phyloP scores from a whole-genome alignment of 1,140 invertebrate genomes.

The Drosophila insularis region DNA sequence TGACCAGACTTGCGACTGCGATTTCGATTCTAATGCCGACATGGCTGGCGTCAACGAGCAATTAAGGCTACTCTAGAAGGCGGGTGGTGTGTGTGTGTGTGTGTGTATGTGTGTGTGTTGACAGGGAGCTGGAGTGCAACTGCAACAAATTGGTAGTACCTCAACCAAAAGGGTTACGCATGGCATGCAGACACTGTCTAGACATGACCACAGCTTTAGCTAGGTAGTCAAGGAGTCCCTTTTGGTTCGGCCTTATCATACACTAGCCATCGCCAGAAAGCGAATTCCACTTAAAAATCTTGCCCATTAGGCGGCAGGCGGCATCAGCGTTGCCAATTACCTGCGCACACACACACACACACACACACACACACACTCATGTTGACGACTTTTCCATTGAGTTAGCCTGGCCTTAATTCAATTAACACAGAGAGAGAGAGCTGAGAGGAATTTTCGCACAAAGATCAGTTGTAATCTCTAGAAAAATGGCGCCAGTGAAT shows the following conservation, averaged over 20 bases:
- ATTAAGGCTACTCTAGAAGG: constrained; percentile 9
- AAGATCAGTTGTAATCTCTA: constrained; percentile 60
- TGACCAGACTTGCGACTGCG: constrained; percentile 17
- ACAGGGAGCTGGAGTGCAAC: not conserved
- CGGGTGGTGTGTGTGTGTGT: too few relatives aligned
- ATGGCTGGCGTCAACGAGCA: constrained; percentile 63
- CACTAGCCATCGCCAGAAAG: constrained; percentile 38
- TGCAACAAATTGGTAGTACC: constrained; percentile 56
- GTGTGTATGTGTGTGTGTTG: too few relatives aligned
- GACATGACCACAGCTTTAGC: constrained; percentile 49
- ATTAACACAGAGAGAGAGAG: constrained; percentile 67
- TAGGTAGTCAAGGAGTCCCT: constrained; percentile 20
- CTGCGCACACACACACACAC: constrained; percentile 52
- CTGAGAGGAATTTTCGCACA: constrained; percentile 39
- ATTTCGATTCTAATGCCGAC: constrained; percentile 60
- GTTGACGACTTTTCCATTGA: constrained; percentile 37
- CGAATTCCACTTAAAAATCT: constrained; percentile 64
- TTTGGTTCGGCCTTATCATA: constrained; percentile 56
- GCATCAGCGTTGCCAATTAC: constrained; percentile 31
- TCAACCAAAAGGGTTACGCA: constrained; percentile 63
- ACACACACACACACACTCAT: constrained; percentile 1
- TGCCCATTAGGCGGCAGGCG: constrained; percentile 21
- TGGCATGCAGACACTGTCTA: constrained; percentile 67
- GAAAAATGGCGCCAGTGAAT: constrained; percentile 75
- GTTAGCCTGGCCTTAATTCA: constrained; percentile 57